Evolutionary conservation across 2,113 vertebrate species (phyloP).

Genomic region (Petromus typicus): DNA sequence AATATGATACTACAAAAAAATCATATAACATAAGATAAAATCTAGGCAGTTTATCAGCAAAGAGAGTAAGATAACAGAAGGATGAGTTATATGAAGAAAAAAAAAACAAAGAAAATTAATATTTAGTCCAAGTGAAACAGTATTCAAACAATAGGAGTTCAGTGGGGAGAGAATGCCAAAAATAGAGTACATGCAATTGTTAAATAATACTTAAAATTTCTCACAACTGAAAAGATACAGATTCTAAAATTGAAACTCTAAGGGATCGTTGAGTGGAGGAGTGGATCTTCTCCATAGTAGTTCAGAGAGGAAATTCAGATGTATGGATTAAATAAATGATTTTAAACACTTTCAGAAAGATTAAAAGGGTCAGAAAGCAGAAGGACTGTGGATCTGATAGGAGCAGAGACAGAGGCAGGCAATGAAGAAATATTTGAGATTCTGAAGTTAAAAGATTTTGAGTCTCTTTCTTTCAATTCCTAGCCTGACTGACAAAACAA

Average conservation of each 20-base stretch:
- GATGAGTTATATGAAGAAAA: background rate
- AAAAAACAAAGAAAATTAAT: background rate
- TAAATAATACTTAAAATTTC: background rate
- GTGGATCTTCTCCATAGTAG: background rate
- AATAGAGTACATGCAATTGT: background rate
- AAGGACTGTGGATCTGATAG: background rate
- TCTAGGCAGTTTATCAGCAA: background rate
- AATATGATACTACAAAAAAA: background rate
- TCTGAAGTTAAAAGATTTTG: background rate
- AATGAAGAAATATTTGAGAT: background rate
- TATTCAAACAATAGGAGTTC: background rate
- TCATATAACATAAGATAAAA: background rate
- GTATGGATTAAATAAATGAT: background rate
- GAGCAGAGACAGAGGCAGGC: background rate
- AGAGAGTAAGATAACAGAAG: background rate
- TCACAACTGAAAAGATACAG: background rate
- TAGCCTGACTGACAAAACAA: background rate
- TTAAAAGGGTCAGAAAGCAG: constrained; percentile 1
- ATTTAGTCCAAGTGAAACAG: background rate
- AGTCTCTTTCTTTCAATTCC: background rate
- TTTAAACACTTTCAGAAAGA: background rate
- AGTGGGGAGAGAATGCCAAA: background rate
- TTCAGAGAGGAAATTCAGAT: constrained; percentile 5
- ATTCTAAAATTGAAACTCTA: background rate
- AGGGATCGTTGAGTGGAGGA: background rate